Evolutionary conservation across 2,797 vertebrate species (phyloP), one percentile per base, ranked within the genome.

Genomic region (Pantherophis alleghaniensis): DNA sequence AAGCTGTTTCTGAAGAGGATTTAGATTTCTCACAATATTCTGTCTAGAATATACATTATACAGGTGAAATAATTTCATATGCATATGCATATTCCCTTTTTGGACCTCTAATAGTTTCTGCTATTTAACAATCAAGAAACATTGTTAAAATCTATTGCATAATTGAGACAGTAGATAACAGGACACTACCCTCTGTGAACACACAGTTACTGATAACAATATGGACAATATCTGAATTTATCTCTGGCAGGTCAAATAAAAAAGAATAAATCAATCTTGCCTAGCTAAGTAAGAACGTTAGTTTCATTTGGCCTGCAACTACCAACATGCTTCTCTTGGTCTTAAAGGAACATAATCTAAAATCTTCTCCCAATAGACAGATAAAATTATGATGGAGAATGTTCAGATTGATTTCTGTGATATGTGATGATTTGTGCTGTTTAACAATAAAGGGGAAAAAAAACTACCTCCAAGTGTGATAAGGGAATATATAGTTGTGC

Each of bases 21-120:
- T 87, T 87, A 28, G 2, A 87, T 87, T 88, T 42, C 42, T 56
- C 51, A 92, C 20, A 87, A 6, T 12, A 87, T 94, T 93, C 60
- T 37, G 59, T 13, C 1, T 2, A 93, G 86, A 96, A 90, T n/a
- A 94, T 94, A 55, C 55, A 56, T 13, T 53, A 53, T 53, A 32
- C 12, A 55, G 9, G 3, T 79, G 69, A 42, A 79, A 79, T 22
- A 79, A 42, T 79, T 79, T 79, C 37, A 9, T 79, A 42, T 32
- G 18, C 42, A 79, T 22, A 32, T 79, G 18, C 16, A 20, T 79
- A 42, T 79, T 79, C 18, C 7, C 37, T 79, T 79, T 79, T 79
- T 20, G 7, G 69, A 42, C 32, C 7, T 79, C 18, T 79, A 42
- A 79, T 79, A 42, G 28, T 14, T n/a, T 69, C 28, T 16, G 5